Percentiles rank a stretch among this genome's conserved stretches.
phyloP scores from a whole-genome alignment of 2,113 vertebrate species.

The Tragelaphus scriptus region DNA sequence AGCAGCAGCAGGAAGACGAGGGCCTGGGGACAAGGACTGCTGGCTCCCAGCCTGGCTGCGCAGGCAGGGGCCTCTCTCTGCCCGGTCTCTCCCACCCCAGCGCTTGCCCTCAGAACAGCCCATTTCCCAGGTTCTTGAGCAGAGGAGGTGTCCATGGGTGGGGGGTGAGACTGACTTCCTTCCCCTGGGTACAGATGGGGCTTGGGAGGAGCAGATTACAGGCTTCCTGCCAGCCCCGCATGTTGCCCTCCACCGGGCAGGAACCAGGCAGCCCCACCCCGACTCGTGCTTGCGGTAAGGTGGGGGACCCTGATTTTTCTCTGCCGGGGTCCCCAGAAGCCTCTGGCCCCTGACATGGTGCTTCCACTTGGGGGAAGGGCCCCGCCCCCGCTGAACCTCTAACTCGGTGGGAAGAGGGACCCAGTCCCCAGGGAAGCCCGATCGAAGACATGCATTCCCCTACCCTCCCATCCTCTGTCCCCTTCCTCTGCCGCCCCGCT shows the following conservation, averaged over 20 bases:
- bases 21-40: slow-evolving; percentile 11
- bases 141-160: neutral
- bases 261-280: neutral
- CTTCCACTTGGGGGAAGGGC: slow-evolving; percentile 42
- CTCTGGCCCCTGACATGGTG: neutral
- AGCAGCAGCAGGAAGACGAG: slow-evolving; percentile 20
- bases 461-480: neutral
- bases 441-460: neutral
- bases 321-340: neutral
- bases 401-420: neutral
- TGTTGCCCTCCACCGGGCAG: neutral
- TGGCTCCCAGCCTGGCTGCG: neutral
- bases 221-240: neutral
- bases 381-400: neutral
- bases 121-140: neutral
- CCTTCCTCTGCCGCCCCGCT: neutral
- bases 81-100: neutral
- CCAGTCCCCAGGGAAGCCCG: neutral
- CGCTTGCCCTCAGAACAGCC: neutral
- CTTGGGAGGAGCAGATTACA: neutral
- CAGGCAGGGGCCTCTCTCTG: neutral
- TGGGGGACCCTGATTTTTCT: neutral
- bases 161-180: neutral
- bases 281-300: rapidly evolving
- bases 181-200: too few species aligned